Evolutionary conservation across 2,888 invertebrate species (phyloP), one percentile per base, ranked within the genome.

Genomic region (Campopleginae sp.): DNA sequence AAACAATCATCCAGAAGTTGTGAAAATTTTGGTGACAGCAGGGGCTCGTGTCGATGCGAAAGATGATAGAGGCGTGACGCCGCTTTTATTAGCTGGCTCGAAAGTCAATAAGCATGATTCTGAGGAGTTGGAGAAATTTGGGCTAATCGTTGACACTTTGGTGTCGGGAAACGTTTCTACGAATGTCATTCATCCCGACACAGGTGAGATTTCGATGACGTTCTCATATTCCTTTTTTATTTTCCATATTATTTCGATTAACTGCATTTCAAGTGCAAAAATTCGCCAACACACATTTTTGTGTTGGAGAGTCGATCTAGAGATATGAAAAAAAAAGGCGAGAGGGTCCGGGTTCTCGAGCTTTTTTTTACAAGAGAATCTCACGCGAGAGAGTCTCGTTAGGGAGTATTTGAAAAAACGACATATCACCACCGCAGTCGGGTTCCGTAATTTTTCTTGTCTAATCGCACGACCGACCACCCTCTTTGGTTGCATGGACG

Each of bases 21-120:
- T 94, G 46, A 87, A 87, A 48, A 85, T 91, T 48, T 89, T 94
- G 80, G 88, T 94, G 70, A 85, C 91, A 75, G 90, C 89, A 46
- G 91, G 90, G 0, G 93, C 93, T 7, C 85, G 92, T 65, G 92
- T 92, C 44, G 93, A 94, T 85, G 90, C 85, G 12, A 85, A 87
- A 82, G 94, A 94, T 89, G 92, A 91, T 61, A 90, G 91, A 33
- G 93, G 92, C 54, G 89, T 92, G 61, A 94, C 94, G 19, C 94
- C 94, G 4, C 88, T 94, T 76, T 90, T 94, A 54, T 86, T 94
- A 51, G 93, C 94, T 5, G 94, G 94, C 10, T 89, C 88, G 17
- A 90, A 91, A 38, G 89, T 92, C 42, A 85, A 90, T 85, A 85
- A 31, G 17, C 75, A 90, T 31, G 75, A 88, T 79, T 12, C 44